Percentiles rank a stretch among this genome's conserved stretches.
phyloP scores from a whole-genome alignment of 2,797 vertebrate species.

The Rhincodon typus region DNA sequence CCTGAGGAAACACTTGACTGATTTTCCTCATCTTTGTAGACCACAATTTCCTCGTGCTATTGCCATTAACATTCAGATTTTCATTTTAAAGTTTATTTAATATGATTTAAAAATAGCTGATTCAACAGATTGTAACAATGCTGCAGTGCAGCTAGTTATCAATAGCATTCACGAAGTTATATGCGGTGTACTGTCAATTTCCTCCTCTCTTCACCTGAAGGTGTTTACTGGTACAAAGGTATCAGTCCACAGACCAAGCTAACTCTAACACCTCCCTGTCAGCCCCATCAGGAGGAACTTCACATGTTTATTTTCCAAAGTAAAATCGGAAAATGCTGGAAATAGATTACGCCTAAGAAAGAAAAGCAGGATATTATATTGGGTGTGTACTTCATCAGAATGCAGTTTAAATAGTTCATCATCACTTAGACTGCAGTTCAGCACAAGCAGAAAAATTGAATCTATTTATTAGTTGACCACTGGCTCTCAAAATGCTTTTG shows the following conservation, averaged over 20 bases:
- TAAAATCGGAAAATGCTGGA: neutral
- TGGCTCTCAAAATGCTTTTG: constrained; percentile 15
- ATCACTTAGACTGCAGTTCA: neutral
- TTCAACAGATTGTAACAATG: neutral
- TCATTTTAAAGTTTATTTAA: neutral
- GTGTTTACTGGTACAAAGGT: neutral
- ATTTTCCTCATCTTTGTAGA: neutral
- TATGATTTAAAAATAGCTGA: neutral
- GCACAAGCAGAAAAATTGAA: constrained; percentile 13
- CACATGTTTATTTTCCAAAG: neutral
- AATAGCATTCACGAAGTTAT: neutral
- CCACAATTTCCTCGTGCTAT: neutral
- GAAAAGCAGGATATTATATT: neutral
- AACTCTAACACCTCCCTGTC: neutral
- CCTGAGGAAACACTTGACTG: neutral
- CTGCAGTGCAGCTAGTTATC: neutral
- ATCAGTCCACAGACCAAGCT: neutral
- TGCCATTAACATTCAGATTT: neutral
- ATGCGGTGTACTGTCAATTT: neutral
- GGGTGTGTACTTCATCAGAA: neutral
- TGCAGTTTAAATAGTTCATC: neutral
- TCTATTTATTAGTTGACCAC: constrained; percentile 29
- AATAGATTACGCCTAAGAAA: neutral
- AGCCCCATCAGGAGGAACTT: neutral
- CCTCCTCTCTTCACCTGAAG: neutral